Evolutionary conservation across 92 coral and sea anemone species (phyloP).

Genomic region (Phymanthus crucifer): DNA sequence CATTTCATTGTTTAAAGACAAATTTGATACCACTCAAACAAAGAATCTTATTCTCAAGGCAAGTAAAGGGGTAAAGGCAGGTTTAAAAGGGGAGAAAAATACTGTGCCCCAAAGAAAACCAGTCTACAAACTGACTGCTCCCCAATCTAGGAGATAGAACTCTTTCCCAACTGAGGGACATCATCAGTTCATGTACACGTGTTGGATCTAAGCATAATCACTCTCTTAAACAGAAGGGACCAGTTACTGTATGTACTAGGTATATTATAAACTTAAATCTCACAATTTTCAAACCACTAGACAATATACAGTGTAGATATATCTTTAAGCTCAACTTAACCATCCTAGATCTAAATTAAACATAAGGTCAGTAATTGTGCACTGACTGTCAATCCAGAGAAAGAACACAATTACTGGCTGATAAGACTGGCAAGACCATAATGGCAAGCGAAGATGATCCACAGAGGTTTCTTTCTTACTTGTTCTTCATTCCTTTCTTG

Average conservation of each 20-base stretch:
- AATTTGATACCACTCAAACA: neutral
- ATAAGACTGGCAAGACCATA: slow-evolving; percentile 3
- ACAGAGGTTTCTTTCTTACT: slow-evolving; percentile 15
- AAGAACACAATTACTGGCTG: neutral
- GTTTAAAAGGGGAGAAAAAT: too few relatives aligned
- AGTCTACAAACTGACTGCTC: too few relatives aligned
- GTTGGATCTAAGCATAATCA: neutral
- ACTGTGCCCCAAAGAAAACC: too few relatives aligned
- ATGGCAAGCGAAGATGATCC: slow-evolving; percentile 7
- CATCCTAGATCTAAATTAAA: neutral
- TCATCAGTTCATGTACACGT: neutral
- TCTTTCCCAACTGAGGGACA: too few relatives aligned
- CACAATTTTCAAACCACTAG: neutral
- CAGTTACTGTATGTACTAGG: neutral
- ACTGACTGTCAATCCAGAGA: too few relatives aligned
- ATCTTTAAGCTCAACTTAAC: neutral
- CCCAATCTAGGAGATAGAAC: too few relatives aligned
- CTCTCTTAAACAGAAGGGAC: neutral
- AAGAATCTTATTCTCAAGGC: too few relatives aligned
- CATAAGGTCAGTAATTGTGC: neutral
- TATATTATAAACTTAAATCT: neutral
- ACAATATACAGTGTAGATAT: neutral
- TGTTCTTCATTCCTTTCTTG: slow-evolving; percentile 74
- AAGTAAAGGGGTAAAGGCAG: too few relatives aligned
- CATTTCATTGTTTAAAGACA: too few relatives aligned